A percentile compares a stretch with the other conserved stretches of the same genome.
Evolutionary conservation across 2,797 vertebrate genomes (phyloP).

Genomic region (Sparidentex hasta): DNA sequence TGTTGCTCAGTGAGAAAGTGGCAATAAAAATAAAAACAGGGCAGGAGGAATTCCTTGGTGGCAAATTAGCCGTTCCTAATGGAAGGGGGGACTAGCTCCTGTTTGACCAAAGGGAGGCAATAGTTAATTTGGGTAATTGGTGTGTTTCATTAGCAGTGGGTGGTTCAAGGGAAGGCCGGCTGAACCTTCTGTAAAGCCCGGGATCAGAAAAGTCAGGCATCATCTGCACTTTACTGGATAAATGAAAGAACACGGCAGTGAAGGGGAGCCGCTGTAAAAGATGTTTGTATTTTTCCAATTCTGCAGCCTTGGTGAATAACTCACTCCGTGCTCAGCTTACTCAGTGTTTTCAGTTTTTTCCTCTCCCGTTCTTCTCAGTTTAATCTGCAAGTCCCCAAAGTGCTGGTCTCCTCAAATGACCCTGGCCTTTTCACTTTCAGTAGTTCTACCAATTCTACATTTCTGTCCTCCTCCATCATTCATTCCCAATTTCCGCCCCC

Average conservation of each 20-base stretch:
- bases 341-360: slow-evolving; percentile 13
- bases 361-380: slow-evolving; percentile 6
- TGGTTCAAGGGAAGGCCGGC: slow-evolving; percentile 65
- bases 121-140: slow-evolving; percentile 79
- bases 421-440: slow-evolving; percentile 46
- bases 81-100: slow-evolving; percentile 61
- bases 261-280: slow-evolving; percentile 35
- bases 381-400: background rate
- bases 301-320: slow-evolving; percentile 38
- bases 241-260: slow-evolving; percentile 44
- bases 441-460: slow-evolving; percentile 14
- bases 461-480: slow-evolving; percentile 46
- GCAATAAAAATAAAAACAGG: slow-evolving; percentile 82
- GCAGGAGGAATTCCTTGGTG: slow-evolving; percentile 74
- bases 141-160: slow-evolving; percentile 75
- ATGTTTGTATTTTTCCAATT: slow-evolving; percentile 45
- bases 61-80: slow-evolving; percentile 83
- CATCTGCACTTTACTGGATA: slow-evolving; percentile 58
- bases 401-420: slow-evolving; percentile 38
- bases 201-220: slow-evolving; percentile 54
- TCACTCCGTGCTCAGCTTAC: slow-evolving; percentile 5
- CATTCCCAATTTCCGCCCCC: slow-evolving; percentile 34
- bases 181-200: slow-evolving; percentile 52
- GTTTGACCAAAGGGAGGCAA: slow-evolving; percentile 69
- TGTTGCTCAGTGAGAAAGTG: slow-evolving; percentile 68